A percentile compares a stretch with the other conserved stretches of the same genome.
Evolutionary conservation across 2,113 vertebrate genomes (phyloP).

Genomic region (Sula dactylatra): DNA sequence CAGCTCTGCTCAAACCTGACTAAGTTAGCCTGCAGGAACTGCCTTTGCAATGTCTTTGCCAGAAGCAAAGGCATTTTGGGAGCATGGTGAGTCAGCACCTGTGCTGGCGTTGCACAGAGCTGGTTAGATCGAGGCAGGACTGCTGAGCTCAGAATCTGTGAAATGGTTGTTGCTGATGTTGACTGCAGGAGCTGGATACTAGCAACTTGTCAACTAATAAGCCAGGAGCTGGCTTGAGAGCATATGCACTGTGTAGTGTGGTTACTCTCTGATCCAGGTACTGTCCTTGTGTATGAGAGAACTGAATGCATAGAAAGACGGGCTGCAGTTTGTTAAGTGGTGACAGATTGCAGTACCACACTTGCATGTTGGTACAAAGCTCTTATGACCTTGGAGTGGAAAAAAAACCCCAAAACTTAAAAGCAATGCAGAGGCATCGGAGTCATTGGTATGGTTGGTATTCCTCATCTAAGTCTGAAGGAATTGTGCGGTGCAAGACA

Average conservation of each 20-base stretch:
- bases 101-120: not conserved
- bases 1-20: not conserved
- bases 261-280: not conserved
- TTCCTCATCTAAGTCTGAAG: not conserved
- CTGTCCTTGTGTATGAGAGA: not conserved
- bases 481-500: not conserved
- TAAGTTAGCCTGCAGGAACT: not conserved
- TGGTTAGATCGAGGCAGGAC: not conserved
- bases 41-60: not conserved
- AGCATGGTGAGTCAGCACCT: not conserved
- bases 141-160: not conserved
- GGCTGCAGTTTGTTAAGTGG: not conserved
- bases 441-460: not conserved
- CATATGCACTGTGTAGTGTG: not conserved
- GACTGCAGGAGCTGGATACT: not conserved
- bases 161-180: rapidly evolving
- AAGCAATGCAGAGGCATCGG: not conserved
- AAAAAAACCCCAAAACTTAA: not conserved
- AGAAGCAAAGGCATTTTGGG: not conserved
- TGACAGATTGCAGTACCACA: not conserved
- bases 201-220: not conserved
- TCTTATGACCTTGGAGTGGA: not conserved
- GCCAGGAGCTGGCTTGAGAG: not conserved
- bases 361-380: not conserved
- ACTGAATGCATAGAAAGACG: not conserved